Percentiles rank a stretch among this genome's conserved stretches.
Conservation (phyloP, 1,140 invertebrate genomes). For the Drosophila cardini region DNA sequence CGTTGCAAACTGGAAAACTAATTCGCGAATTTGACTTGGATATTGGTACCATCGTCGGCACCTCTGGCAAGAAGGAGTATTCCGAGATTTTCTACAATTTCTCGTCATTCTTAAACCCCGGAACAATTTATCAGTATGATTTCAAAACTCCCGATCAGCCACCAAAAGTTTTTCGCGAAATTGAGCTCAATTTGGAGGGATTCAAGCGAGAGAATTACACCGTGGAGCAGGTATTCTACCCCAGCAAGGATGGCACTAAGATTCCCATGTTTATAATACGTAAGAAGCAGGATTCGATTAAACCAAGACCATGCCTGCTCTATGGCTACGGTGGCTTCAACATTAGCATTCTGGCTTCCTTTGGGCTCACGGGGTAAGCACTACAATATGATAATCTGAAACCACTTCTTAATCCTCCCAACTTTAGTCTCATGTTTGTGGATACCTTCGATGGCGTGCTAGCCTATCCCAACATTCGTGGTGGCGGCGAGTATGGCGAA, state of each 20-base stretch:
- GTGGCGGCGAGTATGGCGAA: slow-evolving; percentile 99
- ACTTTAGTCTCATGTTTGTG: slow-evolving; percentile 91
- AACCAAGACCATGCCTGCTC: slow-evolving; percentile 92
- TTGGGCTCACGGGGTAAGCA: slow-evolving; percentile 84
- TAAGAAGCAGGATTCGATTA: slow-evolving; percentile 88
- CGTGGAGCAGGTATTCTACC: slow-evolving; percentile 96
- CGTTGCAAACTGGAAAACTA: slow-evolving; percentile 90
- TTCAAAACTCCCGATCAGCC: slow-evolving; percentile 88
- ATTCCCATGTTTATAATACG: slow-evolving; percentile 99
- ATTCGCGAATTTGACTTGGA: slow-evolving; percentile 91
- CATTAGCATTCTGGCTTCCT: slow-evolving; percentile 94
- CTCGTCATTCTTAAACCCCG: slow-evolving; percentile 96
- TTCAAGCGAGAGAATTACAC: slow-evolving; percentile 93
- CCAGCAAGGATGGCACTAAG: slow-evolving; percentile 97
- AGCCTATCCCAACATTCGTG: slow-evolving; percentile 97
- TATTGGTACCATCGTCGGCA: slow-evolving; percentile 93
- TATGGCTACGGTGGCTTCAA: slow-evolving; percentile 99
- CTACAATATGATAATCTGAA: too few relatives aligned
- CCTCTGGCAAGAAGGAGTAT: slow-evolving; percentile 93
- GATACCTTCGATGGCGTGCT: slow-evolving; percentile 95
- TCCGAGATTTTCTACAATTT: slow-evolving; percentile 97
- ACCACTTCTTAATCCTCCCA: not conserved
- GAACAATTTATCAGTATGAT: slow-evolving; percentile 94
- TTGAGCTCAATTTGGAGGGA: slow-evolving; percentile 92
- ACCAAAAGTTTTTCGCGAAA: slow-evolving; percentile 87